These are phyloP conservation scores for Calameuta idolon DNA, from an alignment of 2,888 invertebrate genomes.

Conservation along the genomic window DNA sequence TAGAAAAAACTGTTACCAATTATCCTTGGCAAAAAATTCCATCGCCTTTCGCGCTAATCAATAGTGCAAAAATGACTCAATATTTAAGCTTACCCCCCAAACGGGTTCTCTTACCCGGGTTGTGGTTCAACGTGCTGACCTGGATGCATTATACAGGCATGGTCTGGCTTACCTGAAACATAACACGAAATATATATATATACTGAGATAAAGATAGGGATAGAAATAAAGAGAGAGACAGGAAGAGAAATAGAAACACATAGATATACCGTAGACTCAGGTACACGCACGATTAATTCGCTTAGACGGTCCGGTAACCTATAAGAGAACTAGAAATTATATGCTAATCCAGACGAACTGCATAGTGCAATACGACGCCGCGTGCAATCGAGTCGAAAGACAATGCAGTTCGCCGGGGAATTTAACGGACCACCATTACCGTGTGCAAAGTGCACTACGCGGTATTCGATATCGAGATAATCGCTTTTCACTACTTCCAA, in stretches of 20 bases:
- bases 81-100: not conserved
- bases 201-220: not conserved
- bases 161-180: slow-evolving; percentile 24
- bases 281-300: not conserved
- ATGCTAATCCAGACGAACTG: slow-evolving; percentile 19
- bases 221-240: not conserved
- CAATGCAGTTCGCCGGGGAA: slow-evolving; percentile 48
- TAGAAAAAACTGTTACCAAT: not conserved
- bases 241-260: not conserved
- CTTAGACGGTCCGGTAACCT: slow-evolving; percentile 13
- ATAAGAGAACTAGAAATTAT: slow-evolving; percentile 21
- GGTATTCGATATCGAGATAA: slow-evolving; percentile 67
- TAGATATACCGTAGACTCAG: not conserved
- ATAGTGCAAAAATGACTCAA: not conserved
- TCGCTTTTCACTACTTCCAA: slow-evolving; percentile 43
- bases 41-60: not conserved
- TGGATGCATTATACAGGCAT: slow-evolving; percentile 26
- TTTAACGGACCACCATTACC: slow-evolving; percentile 19
- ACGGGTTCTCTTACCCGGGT: not conserved
- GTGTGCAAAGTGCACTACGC: slow-evolving; percentile 62
- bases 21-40: not conserved
- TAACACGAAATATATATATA: slow-evolving; percentile 15
- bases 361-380: not conserved
- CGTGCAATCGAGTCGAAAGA: slow-evolving; percentile 44
- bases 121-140: slow-evolving; percentile 20